Evolutionary conservation across 1,140 invertebrate species (phyloP).

Genomic region (Ladona fulva): DNA sequence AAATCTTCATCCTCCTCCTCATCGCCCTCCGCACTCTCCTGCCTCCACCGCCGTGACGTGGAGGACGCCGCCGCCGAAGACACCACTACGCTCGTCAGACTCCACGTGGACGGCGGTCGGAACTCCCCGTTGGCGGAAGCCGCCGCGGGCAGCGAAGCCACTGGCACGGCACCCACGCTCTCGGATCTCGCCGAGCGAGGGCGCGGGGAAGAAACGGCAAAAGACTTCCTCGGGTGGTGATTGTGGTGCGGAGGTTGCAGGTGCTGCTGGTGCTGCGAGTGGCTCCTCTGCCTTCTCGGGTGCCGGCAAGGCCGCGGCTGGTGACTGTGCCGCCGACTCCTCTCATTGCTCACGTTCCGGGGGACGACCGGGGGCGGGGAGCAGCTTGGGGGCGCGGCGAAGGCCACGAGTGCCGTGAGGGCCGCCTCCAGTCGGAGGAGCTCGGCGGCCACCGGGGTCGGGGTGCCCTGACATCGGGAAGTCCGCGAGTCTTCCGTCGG

Average conservation of each 20-base stretch:
- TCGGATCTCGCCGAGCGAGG: neutral
- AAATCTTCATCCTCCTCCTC: neutral
- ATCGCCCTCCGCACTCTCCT: neutral
- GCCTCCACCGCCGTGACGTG: neutral
- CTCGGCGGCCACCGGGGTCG: conserved; percentile 30
- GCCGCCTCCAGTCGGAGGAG: conserved; percentile 53
- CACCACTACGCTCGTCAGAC: neutral
- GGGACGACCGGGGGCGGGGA: neutral
- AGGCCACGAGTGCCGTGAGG: conserved; percentile 47
- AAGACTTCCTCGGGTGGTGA: conserved; percentile 16
- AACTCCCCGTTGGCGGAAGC: neutral
- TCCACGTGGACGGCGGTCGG: neutral
- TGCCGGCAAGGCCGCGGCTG: conserved; percentile 15
- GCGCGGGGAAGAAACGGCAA: neutral
- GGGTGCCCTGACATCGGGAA: neutral
- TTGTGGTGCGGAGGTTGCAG: conserved; percentile 19
- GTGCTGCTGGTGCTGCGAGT: neutral
- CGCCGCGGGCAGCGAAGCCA: neutral
- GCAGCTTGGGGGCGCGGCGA: neutral
- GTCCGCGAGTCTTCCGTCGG: neutral
- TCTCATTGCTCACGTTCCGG: conserved; percentile 1
- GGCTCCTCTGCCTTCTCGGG: conserved; percentile 5
- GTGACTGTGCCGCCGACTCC: conserved; percentile 16
- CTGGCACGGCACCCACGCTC: neutral
- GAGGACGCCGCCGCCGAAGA: neutral